Evolutionary conservation across 2,113 vertebrate species (phyloP).

Genomic region (Phalacrocorax aristotelis): DNA sequence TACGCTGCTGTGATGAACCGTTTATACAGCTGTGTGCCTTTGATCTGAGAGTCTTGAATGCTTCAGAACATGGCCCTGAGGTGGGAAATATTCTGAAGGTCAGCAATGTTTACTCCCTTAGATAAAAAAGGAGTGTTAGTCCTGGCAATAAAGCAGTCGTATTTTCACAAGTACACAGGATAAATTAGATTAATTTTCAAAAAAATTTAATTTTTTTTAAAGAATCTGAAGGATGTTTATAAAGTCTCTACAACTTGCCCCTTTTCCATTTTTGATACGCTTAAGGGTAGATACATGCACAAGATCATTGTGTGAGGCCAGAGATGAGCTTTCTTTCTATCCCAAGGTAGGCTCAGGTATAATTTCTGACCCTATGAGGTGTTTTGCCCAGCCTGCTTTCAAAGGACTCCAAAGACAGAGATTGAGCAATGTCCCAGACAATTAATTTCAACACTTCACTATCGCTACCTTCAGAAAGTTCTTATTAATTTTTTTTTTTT

Average conservation of each 20-base stretch:
- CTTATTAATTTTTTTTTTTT: neutral
- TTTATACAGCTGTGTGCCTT: slow-evolving; percentile 8
- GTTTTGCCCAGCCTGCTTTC: neutral
- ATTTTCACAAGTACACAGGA: neutral
- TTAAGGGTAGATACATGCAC: neutral
- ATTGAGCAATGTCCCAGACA: neutral
- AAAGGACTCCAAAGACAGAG: neutral
- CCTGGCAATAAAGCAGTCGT: neutral
- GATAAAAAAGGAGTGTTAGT: neutral
- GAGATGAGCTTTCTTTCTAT: neutral
- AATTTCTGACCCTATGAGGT: neutral
- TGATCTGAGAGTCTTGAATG: neutral
- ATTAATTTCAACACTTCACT: neutral
- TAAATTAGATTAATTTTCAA: neutral
- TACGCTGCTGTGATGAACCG: rapidly evolving
- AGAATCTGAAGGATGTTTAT: neutral
- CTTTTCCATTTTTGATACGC: neutral
- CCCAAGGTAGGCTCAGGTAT: neutral
- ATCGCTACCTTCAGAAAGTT: neutral
- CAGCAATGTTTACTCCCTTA: neutral
- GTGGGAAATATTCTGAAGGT: neutral
- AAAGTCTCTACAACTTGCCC: neutral
- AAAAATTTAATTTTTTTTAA: neutral
- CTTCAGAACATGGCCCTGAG: neutral
- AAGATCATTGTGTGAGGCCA: neutral